These are phyloP conservation scores for Anhinga anhinga DNA, from an alignment of 2,113 vertebrate genomes.

Conservation along the genomic window DNA sequence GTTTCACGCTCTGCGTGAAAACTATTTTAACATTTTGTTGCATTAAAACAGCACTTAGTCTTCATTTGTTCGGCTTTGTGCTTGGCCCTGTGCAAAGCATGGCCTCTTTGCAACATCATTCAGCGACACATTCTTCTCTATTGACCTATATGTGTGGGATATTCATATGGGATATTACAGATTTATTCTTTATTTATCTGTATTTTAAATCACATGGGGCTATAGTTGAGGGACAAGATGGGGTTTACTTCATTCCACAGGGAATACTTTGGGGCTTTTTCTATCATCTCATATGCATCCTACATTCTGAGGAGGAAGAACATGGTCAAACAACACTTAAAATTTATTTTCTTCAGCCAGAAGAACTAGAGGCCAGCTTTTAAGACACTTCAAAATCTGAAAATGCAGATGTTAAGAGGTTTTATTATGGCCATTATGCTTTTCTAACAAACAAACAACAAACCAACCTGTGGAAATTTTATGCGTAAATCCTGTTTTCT, in stretches of 20 bases:
- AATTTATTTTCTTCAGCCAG: neutral
- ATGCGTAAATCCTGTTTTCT: neutral
- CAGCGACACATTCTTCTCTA: fast-evolving
- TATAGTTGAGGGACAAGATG: neutral
- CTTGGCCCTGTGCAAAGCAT: neutral
- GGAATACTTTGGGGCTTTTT: neutral
- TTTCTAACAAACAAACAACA: neutral
- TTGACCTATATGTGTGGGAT: neutral
- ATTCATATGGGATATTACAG: neutral
- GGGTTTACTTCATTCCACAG: neutral
- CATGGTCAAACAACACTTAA: neutral
- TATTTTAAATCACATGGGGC: neutral
- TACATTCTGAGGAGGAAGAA: neutral
- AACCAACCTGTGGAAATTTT: neutral
- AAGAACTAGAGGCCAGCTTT: neutral
- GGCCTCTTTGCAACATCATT: neutral
- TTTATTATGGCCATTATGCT: neutral
- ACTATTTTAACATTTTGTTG: neutral
- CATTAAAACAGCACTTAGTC: neutral
- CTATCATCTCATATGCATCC: neutral
- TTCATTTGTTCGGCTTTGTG: neutral
- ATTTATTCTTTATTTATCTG: neutral
- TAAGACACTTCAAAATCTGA: neutral
- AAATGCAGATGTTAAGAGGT: neutral
- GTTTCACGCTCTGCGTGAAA: neutral